phyloP scores from a whole-genome alignment of 2,113 vertebrate species.

The Elachura formosa region DNA sequence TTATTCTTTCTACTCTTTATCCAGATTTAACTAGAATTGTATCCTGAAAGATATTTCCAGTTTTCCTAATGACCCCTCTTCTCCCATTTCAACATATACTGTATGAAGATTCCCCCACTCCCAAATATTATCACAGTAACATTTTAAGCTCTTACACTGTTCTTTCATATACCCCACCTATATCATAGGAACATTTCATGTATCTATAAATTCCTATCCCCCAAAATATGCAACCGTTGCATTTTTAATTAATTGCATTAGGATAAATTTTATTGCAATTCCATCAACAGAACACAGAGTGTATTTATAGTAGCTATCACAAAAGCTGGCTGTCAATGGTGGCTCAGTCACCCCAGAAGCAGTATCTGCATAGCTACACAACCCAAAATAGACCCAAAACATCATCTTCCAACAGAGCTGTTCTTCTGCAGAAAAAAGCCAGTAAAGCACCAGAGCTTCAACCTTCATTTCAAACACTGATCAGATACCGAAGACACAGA shows the following conservation, averaged over 20 bases:
- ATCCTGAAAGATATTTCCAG: not conserved
- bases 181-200: not conserved
- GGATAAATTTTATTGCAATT: not conserved
- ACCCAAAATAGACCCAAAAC: not conserved
- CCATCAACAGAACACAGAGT: not conserved
- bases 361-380: not conserved
- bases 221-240: not conserved
- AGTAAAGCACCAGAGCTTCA: constrained; percentile 4
- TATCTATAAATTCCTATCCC: not conserved
- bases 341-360: not conserved
- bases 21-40: not conserved
- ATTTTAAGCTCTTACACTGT: not conserved
- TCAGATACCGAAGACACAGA: not conserved
- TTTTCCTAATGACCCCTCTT: not conserved
- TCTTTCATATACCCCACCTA: not conserved
- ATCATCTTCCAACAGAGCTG: not conserved
- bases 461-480: not conserved
- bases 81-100: not conserved
- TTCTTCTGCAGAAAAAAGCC: not conserved
- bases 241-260: not conserved
- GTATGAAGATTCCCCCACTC: not conserved
- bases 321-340: not conserved
- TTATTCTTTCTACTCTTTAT: not conserved
- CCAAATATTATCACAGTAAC: not conserved
- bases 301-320: not conserved